Percentiles rank a stretch among this genome's conserved stretches.
Evolutionary conservation across 2,113 vertebrate species (phyloP).

Genomic region (Eulacestoma nigropectus): DNA sequence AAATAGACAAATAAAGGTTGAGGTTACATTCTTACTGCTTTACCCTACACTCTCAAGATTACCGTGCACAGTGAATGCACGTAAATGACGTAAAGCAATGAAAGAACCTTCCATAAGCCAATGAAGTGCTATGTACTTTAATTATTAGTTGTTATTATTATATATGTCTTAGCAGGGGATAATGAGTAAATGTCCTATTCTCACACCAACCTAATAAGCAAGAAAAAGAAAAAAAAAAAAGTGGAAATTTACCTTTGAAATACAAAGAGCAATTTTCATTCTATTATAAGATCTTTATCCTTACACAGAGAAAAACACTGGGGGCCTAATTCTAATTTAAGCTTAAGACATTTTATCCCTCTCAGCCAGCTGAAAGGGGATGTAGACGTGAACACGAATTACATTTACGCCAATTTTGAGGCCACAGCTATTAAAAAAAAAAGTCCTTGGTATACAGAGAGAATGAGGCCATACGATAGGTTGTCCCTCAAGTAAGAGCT

Average conservation of each 20-base stretch:
- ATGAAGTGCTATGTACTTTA: neutral
- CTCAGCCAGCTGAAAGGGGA: neutral
- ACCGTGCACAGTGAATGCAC: neutral
- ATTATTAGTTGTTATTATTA: neutral
- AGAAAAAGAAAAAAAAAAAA: neutral
- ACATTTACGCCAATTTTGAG: neutral
- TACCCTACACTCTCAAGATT: neutral
- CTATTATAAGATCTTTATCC: conserved; percentile 16
- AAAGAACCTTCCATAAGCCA: neutral
- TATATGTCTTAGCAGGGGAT: neutral
- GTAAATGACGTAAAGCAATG: neutral
- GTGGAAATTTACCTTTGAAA: conserved; percentile 12
- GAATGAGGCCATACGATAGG: neutral
- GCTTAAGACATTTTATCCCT: conserved; percentile 9
- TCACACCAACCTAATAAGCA: neutral
- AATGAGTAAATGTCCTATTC: neutral
- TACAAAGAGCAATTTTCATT: conserved; percentile 22
- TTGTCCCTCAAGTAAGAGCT: neutral
- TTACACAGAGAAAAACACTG: conserved; percentile 10
- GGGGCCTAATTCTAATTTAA: conserved; percentile 46
- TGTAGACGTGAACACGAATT: neutral
- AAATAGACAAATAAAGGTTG: neutral
- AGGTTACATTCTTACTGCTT: neutral
- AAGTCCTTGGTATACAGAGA: neutral
- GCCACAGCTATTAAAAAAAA: neutral